Evolutionary conservation across 37 sponge, comb jelly and placozoan species (phyloP).

Genomic region (Hexactinellida sp.): DNA sequence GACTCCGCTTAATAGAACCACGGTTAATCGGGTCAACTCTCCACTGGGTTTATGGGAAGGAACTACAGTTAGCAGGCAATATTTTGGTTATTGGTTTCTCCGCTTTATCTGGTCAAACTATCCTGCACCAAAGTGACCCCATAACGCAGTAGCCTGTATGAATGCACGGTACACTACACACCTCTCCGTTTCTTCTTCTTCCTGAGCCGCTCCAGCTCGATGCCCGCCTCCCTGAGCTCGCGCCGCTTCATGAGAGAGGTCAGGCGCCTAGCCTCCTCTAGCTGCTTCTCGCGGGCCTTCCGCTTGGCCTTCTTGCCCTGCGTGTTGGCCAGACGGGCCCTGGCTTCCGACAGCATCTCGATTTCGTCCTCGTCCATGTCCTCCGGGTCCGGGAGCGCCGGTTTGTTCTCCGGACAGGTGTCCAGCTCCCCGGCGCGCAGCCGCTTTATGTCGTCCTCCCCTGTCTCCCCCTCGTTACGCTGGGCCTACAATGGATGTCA

Average conservation of each 20-base stretch:
- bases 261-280: constrained; percentile 94
- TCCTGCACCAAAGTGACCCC: no score
- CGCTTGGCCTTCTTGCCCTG: constrained; percentile 99
- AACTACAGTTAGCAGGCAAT: no score
- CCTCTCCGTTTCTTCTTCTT: constrained; percentile 33
- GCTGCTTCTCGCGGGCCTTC: constrained; percentile 97
- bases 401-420: constrained; percentile 85
- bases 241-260: constrained; percentile 90
- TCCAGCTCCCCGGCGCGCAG: constrained; percentile 94
- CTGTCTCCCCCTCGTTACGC: constrained; percentile 78
- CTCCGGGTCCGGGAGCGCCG: constrained; percentile 92
- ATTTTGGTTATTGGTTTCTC: no score
- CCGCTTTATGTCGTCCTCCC: constrained; percentile 65
- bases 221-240: constrained; percentile 88
- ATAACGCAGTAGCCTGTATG: no score
- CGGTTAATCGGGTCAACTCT: no score
- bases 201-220: constrained; percentile 37
- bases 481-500: constrained; percentile 81
- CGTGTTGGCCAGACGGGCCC: constrained; percentile 95
- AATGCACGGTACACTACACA: neutral
- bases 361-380: constrained; percentile 99
- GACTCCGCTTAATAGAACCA: no score
- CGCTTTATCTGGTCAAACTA: no score
- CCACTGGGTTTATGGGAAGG: no score
- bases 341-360: constrained; percentile 96